Percentiles rank a stretch among this genome's conserved stretches.
Evolutionary conservation across 2,113 vertebrate genomes (phyloP).

Genomic region (Myotis brandtii): DNA sequence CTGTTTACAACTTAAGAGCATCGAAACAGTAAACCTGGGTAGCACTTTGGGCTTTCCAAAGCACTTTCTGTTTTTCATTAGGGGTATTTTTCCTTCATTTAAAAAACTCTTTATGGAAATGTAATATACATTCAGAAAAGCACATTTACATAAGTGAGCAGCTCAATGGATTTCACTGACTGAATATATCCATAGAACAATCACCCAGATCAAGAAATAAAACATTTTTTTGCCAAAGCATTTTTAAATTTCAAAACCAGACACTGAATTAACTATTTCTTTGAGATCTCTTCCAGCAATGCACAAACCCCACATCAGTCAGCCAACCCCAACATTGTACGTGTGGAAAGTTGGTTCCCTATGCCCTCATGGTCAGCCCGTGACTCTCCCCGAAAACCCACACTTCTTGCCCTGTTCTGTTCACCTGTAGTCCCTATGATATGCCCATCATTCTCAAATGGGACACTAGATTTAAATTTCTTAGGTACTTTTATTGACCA

Average conservation of each 20-base stretch:
- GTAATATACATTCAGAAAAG: background rate
- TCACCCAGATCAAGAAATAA: background rate
- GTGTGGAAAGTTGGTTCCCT: background rate
- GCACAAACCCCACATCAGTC: background rate
- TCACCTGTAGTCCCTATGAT: background rate
- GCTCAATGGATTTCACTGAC: background rate
- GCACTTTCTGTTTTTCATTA: constrained; percentile 15
- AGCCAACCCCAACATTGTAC: rapidly evolving
- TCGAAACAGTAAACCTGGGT: background rate
- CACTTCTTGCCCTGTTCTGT: background rate
- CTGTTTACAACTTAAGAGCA: background rate
- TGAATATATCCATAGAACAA: background rate
- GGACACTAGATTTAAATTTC: background rate
- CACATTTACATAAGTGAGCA: background rate
- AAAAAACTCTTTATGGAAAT: background rate
- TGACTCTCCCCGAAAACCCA: background rate
- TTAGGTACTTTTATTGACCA: background rate
- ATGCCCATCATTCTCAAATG: background rate
- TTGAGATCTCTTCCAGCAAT: background rate
- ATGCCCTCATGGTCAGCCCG: rapidly evolving
- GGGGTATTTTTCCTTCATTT: constrained; percentile 17
- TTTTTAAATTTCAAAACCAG: background rate
- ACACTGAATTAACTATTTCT: background rate
- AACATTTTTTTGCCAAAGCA: background rate
- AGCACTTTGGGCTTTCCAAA: background rate